These are phyloP conservation scores for Anomalospiza imberbis DNA, from an alignment of 2,797 vertebrate species.

Conservation along the genomic window DNA sequence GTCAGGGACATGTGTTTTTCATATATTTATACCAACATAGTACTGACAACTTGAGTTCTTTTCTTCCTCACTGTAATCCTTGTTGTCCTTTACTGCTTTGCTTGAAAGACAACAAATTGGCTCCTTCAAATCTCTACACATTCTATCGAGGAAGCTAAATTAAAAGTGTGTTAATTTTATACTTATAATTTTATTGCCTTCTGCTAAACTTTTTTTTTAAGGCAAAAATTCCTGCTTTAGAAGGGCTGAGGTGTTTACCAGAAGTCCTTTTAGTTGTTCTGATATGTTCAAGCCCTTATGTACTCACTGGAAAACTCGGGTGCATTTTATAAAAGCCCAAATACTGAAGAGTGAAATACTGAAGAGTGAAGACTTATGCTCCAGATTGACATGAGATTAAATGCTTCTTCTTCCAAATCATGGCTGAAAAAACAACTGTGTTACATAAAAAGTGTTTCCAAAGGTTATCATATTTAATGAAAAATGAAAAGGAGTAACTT, in stretches of 20 bases:
- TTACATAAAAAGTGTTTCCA: background rate
- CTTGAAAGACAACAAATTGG: background rate
- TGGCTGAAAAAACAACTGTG: accelerated
- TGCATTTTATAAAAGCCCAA: background rate
- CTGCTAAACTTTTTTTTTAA: background rate
- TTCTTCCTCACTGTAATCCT: background rate
- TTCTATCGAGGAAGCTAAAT: background rate
- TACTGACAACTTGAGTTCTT: background rate
- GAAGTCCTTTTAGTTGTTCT: background rate
- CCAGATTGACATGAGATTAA: background rate
- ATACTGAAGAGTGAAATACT: background rate
- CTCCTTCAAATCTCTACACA: background rate
- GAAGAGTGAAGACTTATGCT: background rate
- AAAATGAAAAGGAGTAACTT: background rate
- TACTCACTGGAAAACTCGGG: background rate
- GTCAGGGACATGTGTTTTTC: background rate
- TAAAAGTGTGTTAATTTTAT: background rate
- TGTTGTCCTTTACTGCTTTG: background rate
- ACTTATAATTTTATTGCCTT: background rate
- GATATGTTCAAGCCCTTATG: background rate
- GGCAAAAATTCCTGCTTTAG: background rate
- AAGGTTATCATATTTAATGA: background rate
- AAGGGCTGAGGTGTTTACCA: background rate
- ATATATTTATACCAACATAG: background rate
- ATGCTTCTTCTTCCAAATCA: background rate